Evolutionary conservation across 2,888 invertebrate species (phyloP).

Genomic region (Ochropacha duplaris): DNA sequence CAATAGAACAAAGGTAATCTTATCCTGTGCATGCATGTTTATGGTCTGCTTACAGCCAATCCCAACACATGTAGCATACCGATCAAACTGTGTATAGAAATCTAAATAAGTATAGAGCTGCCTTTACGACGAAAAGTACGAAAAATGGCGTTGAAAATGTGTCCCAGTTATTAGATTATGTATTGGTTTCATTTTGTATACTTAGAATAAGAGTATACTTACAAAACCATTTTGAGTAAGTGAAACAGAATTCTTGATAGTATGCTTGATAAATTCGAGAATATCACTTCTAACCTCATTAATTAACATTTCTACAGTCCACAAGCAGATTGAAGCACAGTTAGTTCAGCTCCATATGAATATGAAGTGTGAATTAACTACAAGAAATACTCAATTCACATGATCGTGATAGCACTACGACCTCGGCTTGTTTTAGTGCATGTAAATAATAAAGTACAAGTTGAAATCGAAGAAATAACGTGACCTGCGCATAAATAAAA

Average conservation of each 20-base stretch:
- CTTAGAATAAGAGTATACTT: no score
- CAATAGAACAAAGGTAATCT: slow-evolving; percentile 39
- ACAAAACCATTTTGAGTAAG: no score
- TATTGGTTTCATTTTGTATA: no score
- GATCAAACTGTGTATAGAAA: slow-evolving; percentile 25
- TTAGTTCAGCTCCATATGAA: slow-evolving; percentile 22
- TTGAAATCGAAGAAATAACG: no score
- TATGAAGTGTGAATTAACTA: slow-evolving; percentile 40
- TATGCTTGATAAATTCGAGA: no score
- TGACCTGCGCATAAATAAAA: not conserved
- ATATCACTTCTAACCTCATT: not conserved
- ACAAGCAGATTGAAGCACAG: slow-evolving; percentile 6
- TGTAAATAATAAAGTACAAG: not conserved
- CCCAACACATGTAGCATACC: slow-evolving; percentile 46
- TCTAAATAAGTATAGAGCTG: not conserved
- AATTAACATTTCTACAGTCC: slow-evolving; percentile 19
- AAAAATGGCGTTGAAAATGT: no score
- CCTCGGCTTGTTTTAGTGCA: slow-evolving; percentile 33
- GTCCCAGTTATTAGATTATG: no score
- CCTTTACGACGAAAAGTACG: not conserved
- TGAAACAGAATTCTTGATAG: no score
- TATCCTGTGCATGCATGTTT: slow-evolving; percentile 47
- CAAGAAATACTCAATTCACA: slow-evolving; percentile 28
- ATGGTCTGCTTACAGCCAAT: slow-evolving; percentile 55
- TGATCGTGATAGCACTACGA: slow-evolving; percentile 17